A percentile compares a stretch with the other conserved stretches of the same genome.
These are phyloP conservation scores for Sterrhoptilus dennistouni DNA, from an alignment of 2,113 vertebrate genomes.

Conservation along the genomic window DNA sequence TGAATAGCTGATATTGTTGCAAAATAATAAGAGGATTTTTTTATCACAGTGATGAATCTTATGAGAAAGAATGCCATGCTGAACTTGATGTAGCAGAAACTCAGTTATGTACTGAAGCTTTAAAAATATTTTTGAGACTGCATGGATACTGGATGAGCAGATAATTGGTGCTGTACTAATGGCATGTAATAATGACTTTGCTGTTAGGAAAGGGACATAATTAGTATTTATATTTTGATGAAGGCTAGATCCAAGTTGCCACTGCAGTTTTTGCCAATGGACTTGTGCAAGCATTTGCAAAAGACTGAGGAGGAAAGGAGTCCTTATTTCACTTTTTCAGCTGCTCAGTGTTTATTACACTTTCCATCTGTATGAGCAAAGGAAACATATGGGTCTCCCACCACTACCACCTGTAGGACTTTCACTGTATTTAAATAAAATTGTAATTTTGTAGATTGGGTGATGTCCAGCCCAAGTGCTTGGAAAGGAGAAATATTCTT, in stretches of 20 bases:
- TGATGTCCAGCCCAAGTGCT: neutral
- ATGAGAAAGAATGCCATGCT: neutral
- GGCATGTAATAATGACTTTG: neutral
- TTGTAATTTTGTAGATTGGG: rapidly evolving
- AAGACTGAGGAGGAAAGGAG: neutral
- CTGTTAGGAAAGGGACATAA: neutral
- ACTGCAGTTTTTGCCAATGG: neutral
- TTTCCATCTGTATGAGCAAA: neutral
- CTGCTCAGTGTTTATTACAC: neutral
- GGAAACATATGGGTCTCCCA: neutral
- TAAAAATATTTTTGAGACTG: neutral
- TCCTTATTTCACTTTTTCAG: neutral
- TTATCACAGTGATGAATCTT: neutral
- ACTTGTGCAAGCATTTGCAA: neutral
- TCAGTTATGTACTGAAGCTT: neutral
- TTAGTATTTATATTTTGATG: neutral
- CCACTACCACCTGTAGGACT: neutral
- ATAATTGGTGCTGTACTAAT: neutral
- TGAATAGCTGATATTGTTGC: neutral
- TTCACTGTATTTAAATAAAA: neutral
- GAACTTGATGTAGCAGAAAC: neutral
- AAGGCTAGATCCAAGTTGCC: neutral
- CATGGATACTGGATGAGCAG: neutral
- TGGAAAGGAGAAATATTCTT: neutral
- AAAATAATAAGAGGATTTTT: neutral